A percentile compares a stretch with the other conserved stretches of the same genome.
Evolutionary conservation across 2,888 invertebrate species (phyloP).

Genomic region (Cremastinae sp.): DNA sequence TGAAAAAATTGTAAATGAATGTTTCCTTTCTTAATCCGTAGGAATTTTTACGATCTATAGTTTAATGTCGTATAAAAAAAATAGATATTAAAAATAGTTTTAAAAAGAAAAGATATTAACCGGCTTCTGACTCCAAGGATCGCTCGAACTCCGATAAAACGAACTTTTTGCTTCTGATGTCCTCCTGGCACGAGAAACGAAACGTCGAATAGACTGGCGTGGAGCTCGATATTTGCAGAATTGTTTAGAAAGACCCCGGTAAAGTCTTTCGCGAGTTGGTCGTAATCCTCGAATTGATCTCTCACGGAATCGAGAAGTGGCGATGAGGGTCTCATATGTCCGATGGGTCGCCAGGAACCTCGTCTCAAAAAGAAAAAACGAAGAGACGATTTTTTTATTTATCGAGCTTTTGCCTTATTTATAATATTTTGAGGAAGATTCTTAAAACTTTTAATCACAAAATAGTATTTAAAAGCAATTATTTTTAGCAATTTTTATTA

Average conservation of each 20-base stretch:
- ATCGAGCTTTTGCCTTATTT: neutral
- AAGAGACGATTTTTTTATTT: neutral
- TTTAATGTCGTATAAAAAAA: no score
- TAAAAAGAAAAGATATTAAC: no score
- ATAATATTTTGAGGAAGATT: no score
- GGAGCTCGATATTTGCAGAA: slow-evolving; percentile 88
- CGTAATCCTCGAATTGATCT: slow-evolving; percentile 96
- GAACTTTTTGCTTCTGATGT: slow-evolving; percentile 94
- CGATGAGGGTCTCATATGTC: slow-evolving; percentile 96
- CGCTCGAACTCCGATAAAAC: slow-evolving; percentile 94
- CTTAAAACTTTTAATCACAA: no score
- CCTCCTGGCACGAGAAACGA: slow-evolving; percentile 93
- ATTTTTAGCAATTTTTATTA: no score
- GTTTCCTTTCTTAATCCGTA: no score
- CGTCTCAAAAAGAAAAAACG: slow-evolving; percentile 77
- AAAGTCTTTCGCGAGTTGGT: slow-evolving; percentile 95
- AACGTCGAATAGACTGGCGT: slow-evolving; percentile 93
- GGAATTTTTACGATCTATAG: no score
- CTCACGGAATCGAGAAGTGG: slow-evolving; percentile 95
- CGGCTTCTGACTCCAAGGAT: slow-evolving; percentile 95
- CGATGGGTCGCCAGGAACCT: slow-evolving; percentile 96
- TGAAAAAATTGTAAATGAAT: no score
- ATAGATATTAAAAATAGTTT: no score
- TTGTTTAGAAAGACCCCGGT: slow-evolving; percentile 93
- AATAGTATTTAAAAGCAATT: no score